Evolutionary conservation across 30 jellyfish, hydroid and myxozoan species (phyloP).

Genomic region (Aurelia coerulea): DNA sequence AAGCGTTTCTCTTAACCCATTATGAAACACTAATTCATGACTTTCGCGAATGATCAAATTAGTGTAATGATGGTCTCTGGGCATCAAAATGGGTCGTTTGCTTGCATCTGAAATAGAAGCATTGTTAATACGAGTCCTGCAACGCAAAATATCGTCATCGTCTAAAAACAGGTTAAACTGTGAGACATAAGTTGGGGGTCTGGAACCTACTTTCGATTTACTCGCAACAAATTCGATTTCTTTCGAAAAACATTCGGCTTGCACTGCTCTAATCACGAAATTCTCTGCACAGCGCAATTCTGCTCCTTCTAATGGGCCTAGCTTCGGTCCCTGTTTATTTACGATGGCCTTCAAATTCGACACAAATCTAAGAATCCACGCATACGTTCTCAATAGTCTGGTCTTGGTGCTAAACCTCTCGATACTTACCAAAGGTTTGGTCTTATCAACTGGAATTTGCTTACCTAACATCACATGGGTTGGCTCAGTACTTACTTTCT

Average conservation of each 20-base stretch:
- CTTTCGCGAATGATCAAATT: neutral
- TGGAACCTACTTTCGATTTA: neutral
- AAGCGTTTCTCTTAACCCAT: slow-evolving; percentile 21
- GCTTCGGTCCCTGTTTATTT: neutral
- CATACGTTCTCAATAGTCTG: neutral
- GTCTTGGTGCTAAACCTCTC: neutral
- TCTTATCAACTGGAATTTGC: too few relatives aligned
- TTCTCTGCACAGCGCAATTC: slow-evolving; percentile 1
- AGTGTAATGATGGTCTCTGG: neutral
- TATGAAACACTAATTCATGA: slow-evolving; percentile 10
- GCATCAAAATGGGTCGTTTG: slow-evolving; percentile 18
- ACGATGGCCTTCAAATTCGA: neutral
- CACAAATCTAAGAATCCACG: slow-evolving; percentile 8
- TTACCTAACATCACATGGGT: too few relatives aligned
- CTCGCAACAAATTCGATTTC: neutral
- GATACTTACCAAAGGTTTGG: neutral
- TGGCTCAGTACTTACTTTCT: too few relatives aligned
- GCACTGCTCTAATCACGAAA: neutral
- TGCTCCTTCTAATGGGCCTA: neutral
- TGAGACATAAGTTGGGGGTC: neutral
- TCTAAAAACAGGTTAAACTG: slow-evolving; percentile 25
- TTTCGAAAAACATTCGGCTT: slow-evolving; percentile 1
- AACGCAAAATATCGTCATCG: neutral
- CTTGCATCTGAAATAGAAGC: neutral
- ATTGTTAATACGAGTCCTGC: neutral